Evolutionary conservation across 2,888 invertebrate genomes (phyloP), one percentile per base, ranked within the genome.

Genomic region (Liodrosophila aerea): DNA sequence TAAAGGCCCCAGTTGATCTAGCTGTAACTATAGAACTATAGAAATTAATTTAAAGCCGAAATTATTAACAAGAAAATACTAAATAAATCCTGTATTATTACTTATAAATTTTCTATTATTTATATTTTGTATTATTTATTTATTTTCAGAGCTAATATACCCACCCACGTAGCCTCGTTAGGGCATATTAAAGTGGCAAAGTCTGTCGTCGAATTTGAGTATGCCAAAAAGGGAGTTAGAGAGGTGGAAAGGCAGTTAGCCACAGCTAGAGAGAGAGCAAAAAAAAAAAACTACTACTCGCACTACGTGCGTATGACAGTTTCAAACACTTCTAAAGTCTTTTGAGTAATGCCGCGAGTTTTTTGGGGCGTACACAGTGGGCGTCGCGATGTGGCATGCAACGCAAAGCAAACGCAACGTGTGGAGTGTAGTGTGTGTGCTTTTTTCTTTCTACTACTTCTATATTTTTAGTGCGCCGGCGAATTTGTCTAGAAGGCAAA

Each of bases 301-400:
- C n/a, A n/a, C 56, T 66, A 62, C 49, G 67, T 85, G 84, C 80
- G 68, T 80, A 71, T 82, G 85, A 84, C 85, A 84, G 76, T 74
- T 82, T 70, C 61, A 73, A 85, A 67, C 71, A 76, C 82, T 84
- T 76, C 56, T 60, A 57, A 72, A 64, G 78, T 58, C 68, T 69
- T 71, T 71, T 81, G 58, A 77, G 61, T 47, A 62, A 73, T 66
- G 76, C 64, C 34, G 59, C 65, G 60, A 59, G 65, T 45, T 45
- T 29, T 40, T 22, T 22, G 22, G 22, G 22, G 22, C 22, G 22
- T 22, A 5, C 22, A 22, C 22, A 37, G 43, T 34, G 46, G 70
- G 47, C 66, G 64, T 62, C 61, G 54, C 61, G 63, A 39, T 54
- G 51, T 60, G 49, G 47, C 63, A 67, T 60, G 58, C 49, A 56